Evolutionary conservation across 2,797 vertebrate species (phyloP), one percentile per base, ranked within the genome.

Genomic region (Microcaecilia unicolor): DNA sequence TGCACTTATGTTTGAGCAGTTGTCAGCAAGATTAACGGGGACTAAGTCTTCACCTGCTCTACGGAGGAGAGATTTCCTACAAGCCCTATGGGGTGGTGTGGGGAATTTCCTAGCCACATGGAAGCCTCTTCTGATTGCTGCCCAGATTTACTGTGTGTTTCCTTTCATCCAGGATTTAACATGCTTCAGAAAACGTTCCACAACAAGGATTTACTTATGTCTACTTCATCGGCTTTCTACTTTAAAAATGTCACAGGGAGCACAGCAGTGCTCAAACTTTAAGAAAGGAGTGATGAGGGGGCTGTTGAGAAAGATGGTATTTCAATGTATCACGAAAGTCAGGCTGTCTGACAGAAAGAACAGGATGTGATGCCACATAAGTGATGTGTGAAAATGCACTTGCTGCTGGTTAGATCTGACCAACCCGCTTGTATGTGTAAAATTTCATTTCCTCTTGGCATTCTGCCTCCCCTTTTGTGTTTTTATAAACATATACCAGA

Each of bases 31-130:
- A 48, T 38, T 10, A 44, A n/a, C n/a, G 25, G 8, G 32, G 5
- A 51, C 46, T 51, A 38, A 43, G 55, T 7, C 31, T 22, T 20
- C 46, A 52, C 23, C 48, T 41, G 34, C 26, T n/a, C n/a, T 26
- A 39, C 11, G 7, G 8, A 52, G 19, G 31, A 27, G 58, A 19
- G 27, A 34, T 2, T 30, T 27, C 28, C 26, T 32, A 2, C 4
- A 34, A 44, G 24, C 2, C 10, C 0, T 40, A 15, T 37, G 11
- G 11, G 34, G 8, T 8, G 18, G 31, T 8, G 30, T 2, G n/a
- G 25, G 51, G 37, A 55, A 52, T 45, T 41, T 40, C 23, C 43
- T 37, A 40, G 41, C 33, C 10, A 5, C 17, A 44, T 10, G 11
- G 4, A 41, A 28, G 9, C 8, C 5, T 45, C 16, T 25, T 27